Percentiles rank a stretch among this genome's conserved stretches.
Conservation (phyloP, 2,797 vertebrate species). For the Spondyliosoma cantharus region DNA sequence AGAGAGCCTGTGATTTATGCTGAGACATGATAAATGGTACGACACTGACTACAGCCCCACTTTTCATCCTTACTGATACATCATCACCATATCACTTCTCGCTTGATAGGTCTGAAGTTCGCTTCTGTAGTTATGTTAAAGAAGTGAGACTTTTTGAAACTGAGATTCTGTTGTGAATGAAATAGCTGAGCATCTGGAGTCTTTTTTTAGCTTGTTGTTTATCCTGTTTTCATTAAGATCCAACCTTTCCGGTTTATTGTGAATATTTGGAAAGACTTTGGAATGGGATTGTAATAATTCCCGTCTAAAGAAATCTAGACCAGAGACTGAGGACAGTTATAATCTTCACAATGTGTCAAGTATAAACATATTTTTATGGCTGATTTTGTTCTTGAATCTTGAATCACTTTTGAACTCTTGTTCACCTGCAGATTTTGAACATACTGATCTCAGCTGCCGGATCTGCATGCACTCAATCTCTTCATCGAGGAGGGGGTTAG, state of each 20-base stretch:
- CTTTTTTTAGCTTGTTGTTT: background rate
- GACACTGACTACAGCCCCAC: slow-evolving; percentile 46
- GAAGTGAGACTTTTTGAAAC: too few species aligned
- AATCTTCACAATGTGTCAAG: slow-evolving; percentile 34
- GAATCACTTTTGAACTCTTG: slow-evolving; percentile 58
- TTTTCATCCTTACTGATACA: slow-evolving; percentile 49
- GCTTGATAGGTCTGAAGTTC: slow-evolving; percentile 15
- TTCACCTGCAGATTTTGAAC: slow-evolving; percentile 48
- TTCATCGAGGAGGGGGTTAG: slow-evolving; percentile 44
- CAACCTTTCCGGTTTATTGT: slow-evolving; percentile 26
- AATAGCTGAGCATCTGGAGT: slow-evolving; percentile 3
- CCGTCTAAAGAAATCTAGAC: slow-evolving; percentile 33
- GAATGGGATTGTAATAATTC: slow-evolving; percentile 47
- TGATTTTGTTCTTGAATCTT: slow-evolving; percentile 31
- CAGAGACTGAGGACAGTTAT: slow-evolving; percentile 12
- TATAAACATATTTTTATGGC: slow-evolving; percentile 29
- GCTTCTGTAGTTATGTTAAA: slow-evolving; percentile 12
- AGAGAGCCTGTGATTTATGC: slow-evolving; percentile 69
- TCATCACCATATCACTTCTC: slow-evolving; percentile 39
- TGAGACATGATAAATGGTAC: slow-evolving; percentile 65
- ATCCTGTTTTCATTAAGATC: slow-evolving; percentile 51
- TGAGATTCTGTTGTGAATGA: slow-evolving; percentile 21
- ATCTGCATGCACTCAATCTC: slow-evolving; percentile 53
- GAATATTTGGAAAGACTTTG: slow-evolving; percentile 36
- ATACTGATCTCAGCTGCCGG: slow-evolving; percentile 42